These are phyloP conservation scores for Calameuta idolon DNA, from an alignment of 2,888 invertebrate species.

Conservation along the genomic window DNA sequence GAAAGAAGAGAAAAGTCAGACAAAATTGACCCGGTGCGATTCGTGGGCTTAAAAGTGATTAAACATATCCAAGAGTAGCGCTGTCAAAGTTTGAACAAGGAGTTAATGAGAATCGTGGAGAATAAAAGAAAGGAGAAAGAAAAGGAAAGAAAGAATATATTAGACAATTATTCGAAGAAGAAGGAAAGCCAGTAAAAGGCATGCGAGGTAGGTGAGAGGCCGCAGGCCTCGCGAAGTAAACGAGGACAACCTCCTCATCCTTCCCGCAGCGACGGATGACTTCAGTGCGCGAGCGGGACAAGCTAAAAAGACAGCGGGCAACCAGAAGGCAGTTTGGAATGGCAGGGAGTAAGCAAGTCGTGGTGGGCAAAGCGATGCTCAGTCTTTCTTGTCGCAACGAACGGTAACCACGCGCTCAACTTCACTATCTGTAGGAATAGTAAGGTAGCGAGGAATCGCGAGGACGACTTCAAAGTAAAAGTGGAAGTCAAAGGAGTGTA, in stretches of 20 bases:
- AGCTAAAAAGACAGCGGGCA: constrained; percentile 21
- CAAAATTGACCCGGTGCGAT: background rate
- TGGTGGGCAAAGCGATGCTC: constrained; percentile 43
- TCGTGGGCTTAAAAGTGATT: background rate
- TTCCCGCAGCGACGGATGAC: constrained; percentile 3
- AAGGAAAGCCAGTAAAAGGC: background rate
- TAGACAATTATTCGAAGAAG: background rate
- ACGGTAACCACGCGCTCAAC: constrained; percentile 48
- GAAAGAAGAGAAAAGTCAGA: constrained; percentile 14
- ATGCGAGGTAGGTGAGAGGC: constrained; percentile 38
- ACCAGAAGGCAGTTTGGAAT: constrained; percentile 28
- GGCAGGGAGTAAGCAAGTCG: constrained; percentile 39
- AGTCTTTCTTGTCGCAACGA: constrained; percentile 61
- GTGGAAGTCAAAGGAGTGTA: background rate
- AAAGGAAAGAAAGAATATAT: background rate
- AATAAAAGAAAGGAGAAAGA: background rate
- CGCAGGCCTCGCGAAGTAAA: constrained; percentile 37
- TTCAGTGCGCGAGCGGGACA: constrained; percentile 4
- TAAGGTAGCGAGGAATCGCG: background rate
- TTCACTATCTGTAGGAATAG: background rate
- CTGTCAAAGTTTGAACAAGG: background rate
- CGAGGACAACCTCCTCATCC: constrained; percentile 29
- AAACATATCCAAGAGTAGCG: background rate
- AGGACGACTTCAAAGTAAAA: background rate
- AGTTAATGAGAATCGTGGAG: background rate